Base-by-base conservation (phyloP, 2,113 vertebrate genomes). In the Barbus barbus region DNA sequence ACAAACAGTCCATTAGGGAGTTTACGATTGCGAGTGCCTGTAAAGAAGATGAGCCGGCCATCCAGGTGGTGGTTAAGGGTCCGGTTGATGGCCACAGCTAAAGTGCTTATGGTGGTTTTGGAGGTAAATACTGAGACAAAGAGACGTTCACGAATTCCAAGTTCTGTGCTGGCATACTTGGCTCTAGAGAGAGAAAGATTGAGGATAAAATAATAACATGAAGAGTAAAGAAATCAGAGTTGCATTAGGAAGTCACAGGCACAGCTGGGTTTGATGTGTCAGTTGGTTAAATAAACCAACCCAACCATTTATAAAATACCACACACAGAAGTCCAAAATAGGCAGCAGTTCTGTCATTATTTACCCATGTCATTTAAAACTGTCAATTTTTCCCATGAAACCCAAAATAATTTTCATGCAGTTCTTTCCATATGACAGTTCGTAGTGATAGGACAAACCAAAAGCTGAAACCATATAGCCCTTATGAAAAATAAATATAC, bases 101-200 rank as follows among this genome's bases (percentile, higher is more conserved):
- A 84, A 0, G 96, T 97, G 89, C 95, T 94, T 83, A 99, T 92
- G 0, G 95, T 97, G 93, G 91, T 95, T 92, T 97, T 97, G 67
- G 97, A 97, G 4, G 97, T 98, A 87, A 99, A 92, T 89, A 99
- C 96, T 0, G 96, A 96, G 22, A 98, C 97, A 0, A 99, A 96
- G 53, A 99, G 95, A 28, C 92, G 95, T 91, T 99, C 97, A 24
- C 96, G 95, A 87, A 97, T 98, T 44, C 97, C 97, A 92, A 99
- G 90, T 91, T 99, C 98, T 0, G 97, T 97, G 92, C 98, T 99
- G 85, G 97, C 97, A 87, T 99, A 99, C 78, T 93, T 94, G 6
- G 94, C 89, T 88, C 95, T 95, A 83, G 36, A 90, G 77, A 67
- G 63, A 14, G 7, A 58, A 72, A 41, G 26, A 76, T 12, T 16